Evolutionary conservation across 2,113 vertebrate species (phyloP).

Genomic region (Saguinus imperator): DNA sequence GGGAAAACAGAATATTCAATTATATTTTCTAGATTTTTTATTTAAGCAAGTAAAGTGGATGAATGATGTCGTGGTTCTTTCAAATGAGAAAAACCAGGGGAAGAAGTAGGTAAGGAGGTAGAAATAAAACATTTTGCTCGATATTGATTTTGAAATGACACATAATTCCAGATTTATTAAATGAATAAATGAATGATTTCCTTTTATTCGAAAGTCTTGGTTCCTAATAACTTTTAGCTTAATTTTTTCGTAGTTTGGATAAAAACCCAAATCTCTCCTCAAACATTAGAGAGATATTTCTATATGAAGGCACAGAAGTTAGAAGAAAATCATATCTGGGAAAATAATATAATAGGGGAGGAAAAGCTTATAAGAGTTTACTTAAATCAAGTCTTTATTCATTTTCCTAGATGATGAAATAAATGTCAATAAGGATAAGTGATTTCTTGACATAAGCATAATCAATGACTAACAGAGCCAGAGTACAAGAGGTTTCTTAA

Average conservation of each 20-base stretch:
- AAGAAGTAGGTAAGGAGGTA: neutral
- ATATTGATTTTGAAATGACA: neutral
- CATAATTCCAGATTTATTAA: neutral
- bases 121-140: neutral
- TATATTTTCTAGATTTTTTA: neutral
- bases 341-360: neutral
- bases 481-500: neutral
- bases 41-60: neutral
- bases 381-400: neutral
- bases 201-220: neutral
- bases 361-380: neutral
- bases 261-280: neutral
- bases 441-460: neutral
- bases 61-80: neutral
- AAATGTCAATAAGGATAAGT: neutral
- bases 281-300: neutral
- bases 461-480: neutral
- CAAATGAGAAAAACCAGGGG: neutral
- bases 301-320: neutral
- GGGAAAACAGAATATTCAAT: neutral
- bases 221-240: neutral
- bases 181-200: neutral
- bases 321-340: neutral
- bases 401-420: conserved; percentile 1
- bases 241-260: neutral